Evolutionary conservation across 2,888 invertebrate genomes (phyloP).

Genomic region (Dynastes hyllus): DNA sequence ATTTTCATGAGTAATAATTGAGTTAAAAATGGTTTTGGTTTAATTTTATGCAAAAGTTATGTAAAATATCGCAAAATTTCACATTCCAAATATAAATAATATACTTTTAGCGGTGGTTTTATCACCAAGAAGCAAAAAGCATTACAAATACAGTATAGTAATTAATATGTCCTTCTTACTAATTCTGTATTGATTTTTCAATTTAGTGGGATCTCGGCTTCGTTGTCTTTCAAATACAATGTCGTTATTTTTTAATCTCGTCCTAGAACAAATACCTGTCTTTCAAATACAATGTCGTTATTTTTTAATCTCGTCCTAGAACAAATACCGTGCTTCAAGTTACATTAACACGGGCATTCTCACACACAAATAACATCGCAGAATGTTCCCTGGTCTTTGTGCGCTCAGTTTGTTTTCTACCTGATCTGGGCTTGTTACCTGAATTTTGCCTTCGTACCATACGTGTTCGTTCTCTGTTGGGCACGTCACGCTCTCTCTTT

Average conservation of each 20-base stretch:
- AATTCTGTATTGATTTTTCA: slow-evolving; percentile 38
- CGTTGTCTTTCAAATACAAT: slow-evolving; percentile 17
- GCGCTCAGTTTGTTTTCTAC: slow-evolving; percentile 49
- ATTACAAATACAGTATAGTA: slow-evolving; percentile 14
- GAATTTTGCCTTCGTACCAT: slow-evolving; percentile 62
- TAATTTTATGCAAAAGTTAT: no score
- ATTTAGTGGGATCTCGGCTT: slow-evolving; percentile 7
- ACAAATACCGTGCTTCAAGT: slow-evolving; percentile 16
- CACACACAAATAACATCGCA: slow-evolving; percentile 29
- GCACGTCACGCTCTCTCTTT: slow-evolving; percentile 61
- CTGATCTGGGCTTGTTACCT: slow-evolving; percentile 63
- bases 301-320: slow-evolving; percentile 27
- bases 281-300: slow-evolving; percentile 14
- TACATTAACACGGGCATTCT: slow-evolving; percentile 18
- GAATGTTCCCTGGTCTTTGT: slow-evolving; percentile 46
- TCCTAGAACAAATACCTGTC: slow-evolving; percentile 28
- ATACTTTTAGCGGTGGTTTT: slow-evolving; percentile 5
- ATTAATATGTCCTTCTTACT: slow-evolving; percentile 23
- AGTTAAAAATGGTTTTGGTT: no score
- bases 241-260: slow-evolving; percentile 26
- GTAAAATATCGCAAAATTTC: not conserved
- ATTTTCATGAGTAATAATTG: no score
- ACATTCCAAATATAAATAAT: not conserved
- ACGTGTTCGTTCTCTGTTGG: slow-evolving; percentile 56
- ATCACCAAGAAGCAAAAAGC: slow-evolving; percentile 15